Conservation (phyloP, 2,888 invertebrate species). For the Athripsodes cinereus region DNA sequence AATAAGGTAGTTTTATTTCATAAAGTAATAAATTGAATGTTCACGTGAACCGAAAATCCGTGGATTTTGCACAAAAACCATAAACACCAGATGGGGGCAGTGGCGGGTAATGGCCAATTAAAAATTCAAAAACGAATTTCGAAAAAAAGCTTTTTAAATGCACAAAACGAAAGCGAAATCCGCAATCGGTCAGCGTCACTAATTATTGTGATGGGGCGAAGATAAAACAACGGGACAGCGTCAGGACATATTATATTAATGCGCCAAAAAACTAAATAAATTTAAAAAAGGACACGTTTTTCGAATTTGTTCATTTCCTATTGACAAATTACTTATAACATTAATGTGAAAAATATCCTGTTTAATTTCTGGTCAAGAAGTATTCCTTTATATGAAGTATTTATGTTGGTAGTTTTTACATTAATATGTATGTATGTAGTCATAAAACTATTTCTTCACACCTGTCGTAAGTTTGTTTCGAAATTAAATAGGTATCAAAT, state of each 20-base stretch:
- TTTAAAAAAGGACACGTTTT: background rate
- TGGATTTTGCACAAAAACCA: background rate
- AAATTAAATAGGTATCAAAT: too few species aligned
- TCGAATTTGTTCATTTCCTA: background rate
- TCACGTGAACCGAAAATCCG: slow-evolving; percentile 1
- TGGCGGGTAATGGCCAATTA: slow-evolving; percentile 27
- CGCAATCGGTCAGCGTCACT: slow-evolving; percentile 16
- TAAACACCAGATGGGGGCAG: slow-evolving; percentile 8
- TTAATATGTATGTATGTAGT: too few species aligned
- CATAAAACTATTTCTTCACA: too few species aligned
- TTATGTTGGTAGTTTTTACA: too few species aligned
- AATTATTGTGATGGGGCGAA: slow-evolving; percentile 16
- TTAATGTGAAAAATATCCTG: too few species aligned
- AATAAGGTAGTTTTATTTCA: too few species aligned
- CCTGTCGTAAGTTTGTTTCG: too few species aligned
- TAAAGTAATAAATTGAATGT: slow-evolving; percentile 7
- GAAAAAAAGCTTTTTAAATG: slow-evolving; percentile 22
- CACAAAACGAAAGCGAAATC: slow-evolving; percentile 18
- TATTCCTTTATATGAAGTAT: too few species aligned
- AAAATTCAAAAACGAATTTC: slow-evolving; percentile 27
- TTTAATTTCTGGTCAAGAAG: too few species aligned
- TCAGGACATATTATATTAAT: background rate
- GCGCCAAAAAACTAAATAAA: background rate
- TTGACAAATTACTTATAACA: too few species aligned
- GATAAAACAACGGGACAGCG: background rate